Percentiles rank a stretch among this genome's conserved stretches.
Conservation (phyloP, 1,140 invertebrate genomes). For the Camponotus pennsylvanicus region DNA sequence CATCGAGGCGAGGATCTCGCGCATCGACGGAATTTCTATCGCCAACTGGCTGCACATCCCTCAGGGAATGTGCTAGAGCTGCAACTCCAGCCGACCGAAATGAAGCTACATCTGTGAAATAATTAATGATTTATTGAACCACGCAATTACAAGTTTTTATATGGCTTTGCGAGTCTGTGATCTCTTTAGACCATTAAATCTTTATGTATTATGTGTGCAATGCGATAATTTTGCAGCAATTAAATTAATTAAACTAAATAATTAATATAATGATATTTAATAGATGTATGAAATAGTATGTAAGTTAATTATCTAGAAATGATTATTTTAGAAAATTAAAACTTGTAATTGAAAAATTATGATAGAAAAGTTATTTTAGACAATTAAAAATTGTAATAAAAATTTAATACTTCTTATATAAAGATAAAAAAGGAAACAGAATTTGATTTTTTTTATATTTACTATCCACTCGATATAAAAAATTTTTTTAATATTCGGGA, state of each 20-base stretch:
- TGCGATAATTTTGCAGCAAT: not conserved
- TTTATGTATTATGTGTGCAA: not conserved
- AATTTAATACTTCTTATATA: no score
- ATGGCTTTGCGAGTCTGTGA: not conserved
- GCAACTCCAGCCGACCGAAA: conserved; percentile 26
- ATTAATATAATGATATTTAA: not conserved
- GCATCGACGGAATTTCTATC: conserved; percentile 39
- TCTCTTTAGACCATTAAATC: not conserved
- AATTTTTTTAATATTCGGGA: no score
- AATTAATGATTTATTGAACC: conserved; percentile 36
- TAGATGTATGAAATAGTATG: not conserved
- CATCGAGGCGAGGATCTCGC: conserved; percentile 42
- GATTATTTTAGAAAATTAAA: no score
- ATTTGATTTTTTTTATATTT: no score
- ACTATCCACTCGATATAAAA: no score
- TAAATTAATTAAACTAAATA: not conserved
- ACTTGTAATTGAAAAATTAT: not conserved
- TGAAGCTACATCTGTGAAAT: conserved; percentile 42
- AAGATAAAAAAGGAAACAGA: no score
- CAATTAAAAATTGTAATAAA: not conserved
- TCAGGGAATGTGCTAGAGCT: conserved; percentile 19
- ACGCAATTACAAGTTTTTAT: conserved; percentile 27
- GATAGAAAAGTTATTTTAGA: not conserved
- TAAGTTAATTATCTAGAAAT: not conserved
- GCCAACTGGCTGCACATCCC: conserved; percentile 32